Percentiles rank a stretch among this genome's conserved stretches.
phyloP scores from a whole-genome alignment of 2,888 invertebrate species.

The Theretra japonica region DNA sequence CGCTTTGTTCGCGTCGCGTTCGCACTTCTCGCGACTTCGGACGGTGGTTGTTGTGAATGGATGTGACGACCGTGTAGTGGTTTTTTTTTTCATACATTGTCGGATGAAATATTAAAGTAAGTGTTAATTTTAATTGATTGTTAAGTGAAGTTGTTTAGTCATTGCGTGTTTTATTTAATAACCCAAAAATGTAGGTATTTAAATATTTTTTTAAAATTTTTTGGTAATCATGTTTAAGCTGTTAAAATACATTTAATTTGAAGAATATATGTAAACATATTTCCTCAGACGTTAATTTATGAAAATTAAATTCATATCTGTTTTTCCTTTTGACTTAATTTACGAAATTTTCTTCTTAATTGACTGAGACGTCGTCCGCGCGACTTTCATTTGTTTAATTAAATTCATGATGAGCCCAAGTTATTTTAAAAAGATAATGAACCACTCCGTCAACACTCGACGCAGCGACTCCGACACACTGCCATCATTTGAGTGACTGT shows the following conservation, averaged over 20 bases:
- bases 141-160: neutral
- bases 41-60: slow-evolving; percentile 35
- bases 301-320: neutral
- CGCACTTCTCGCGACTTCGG: slow-evolving; percentile 30
- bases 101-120: slow-evolving; percentile 24
- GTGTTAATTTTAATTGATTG: slow-evolving; percentile 5
- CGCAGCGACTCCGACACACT: slow-evolving; percentile 45
- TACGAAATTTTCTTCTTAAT: neutral
- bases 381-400: neutral
- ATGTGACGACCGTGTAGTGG: slow-evolving; percentile 34
- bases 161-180: neutral
- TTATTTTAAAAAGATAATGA: slow-evolving; percentile 56
- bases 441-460: slow-evolving; percentile 58
- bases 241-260: too few species aligned
- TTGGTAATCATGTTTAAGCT: too few species aligned
- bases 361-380: too few species aligned
- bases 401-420: slow-evolving; percentile 30
- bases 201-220: too few species aligned
- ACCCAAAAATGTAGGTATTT: neutral
- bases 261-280: too few species aligned
- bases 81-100: slow-evolving; percentile 27
- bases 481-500: slow-evolving; percentile 34
- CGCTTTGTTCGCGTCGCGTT: slow-evolving; percentile 43
- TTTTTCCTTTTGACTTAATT: neutral
- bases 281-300: too few species aligned